Conservation (phyloP, 2,797 vertebrate genomes). For the Synanceia verrucosa region DNA sequence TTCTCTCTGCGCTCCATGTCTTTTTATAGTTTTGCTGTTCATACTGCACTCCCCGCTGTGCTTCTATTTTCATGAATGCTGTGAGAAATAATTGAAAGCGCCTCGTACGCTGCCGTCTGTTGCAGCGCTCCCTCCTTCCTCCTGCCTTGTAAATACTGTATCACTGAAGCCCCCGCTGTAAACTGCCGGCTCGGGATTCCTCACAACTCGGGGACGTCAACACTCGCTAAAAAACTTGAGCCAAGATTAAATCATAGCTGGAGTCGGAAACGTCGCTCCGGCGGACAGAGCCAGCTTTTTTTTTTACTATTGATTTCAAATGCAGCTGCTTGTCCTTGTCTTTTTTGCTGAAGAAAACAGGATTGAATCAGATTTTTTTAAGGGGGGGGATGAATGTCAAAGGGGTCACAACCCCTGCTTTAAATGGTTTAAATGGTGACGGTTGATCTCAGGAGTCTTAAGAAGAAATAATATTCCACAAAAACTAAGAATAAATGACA, state of each 20-base stretch:
- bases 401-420: constrained; percentile 53
- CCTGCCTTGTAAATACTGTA: constrained; percentile 79
- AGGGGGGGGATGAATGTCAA: constrained; percentile 27
- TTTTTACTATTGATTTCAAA: constrained; percentile 53
- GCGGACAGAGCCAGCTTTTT: constrained; percentile 48
- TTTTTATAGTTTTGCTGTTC: constrained; percentile 79
- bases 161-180: constrained; percentile 71
- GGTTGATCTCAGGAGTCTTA: constrained; percentile 51
- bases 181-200: constrained; percentile 65
- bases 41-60: constrained; percentile 72
- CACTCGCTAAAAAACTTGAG: constrained; percentile 63
- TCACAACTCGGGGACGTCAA: constrained; percentile 65
- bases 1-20: constrained; percentile 63
- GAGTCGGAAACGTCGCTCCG: constrained; percentile 44
- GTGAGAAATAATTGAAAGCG: constrained; percentile 82
- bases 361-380: constrained; percentile 38
- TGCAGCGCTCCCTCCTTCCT: constrained; percentile 70
- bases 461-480: constrained; percentile 46
- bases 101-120: constrained; percentile 64
- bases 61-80: constrained; percentile 79
- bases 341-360: constrained; percentile 43
- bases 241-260: constrained; percentile 63
- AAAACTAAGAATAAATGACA: constrained; percentile 41
- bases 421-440: constrained; percentile 53
- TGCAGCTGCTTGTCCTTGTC: constrained; percentile 52